A percentile compares a stretch with the other conserved stretches of the same genome.
Evolutionary conservation across 2,888 invertebrate species (phyloP).

Genomic region (Cremastinae sp.): DNA sequence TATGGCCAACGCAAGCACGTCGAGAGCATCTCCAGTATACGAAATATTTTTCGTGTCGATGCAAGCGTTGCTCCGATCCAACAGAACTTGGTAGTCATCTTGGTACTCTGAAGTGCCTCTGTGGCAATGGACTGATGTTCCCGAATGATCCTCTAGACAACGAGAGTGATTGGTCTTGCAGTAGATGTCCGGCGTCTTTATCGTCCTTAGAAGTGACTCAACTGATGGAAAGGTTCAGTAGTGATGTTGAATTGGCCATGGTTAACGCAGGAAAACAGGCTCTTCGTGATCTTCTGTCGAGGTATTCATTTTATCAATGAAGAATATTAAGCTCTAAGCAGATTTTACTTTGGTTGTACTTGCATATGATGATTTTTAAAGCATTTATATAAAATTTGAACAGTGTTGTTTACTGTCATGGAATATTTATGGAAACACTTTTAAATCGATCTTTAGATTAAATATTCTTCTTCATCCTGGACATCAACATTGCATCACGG

Average conservation of each 20-base stretch:
- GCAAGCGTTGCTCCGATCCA: conserved; percentile 89
- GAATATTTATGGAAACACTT: too few species aligned
- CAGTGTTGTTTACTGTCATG: too few species aligned
- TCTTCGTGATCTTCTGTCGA: conserved; percentile 85
- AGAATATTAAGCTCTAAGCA: too few species aligned
- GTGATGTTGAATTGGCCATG: conserved; percentile 87
- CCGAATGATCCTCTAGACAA: conserved; percentile 87
- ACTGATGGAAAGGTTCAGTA: conserved; percentile 87
- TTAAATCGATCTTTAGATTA: conserved; percentile 65
- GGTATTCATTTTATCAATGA: conserved; percentile 78
- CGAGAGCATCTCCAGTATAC: conserved; percentile 89
- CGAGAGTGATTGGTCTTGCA: conserved; percentile 89
- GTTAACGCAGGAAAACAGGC: conserved; percentile 84
- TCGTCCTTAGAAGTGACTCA: conserved; percentile 85
- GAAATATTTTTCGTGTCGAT: conserved; percentile 89
- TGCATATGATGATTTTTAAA: not conserved
- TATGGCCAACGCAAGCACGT: conserved; percentile 92
- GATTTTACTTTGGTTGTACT: conserved; percentile 5
- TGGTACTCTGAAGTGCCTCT: conserved; percentile 86
- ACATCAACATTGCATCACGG: conserved; percentile 91
- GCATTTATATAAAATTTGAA: not conserved
- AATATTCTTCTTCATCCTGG: conserved; percentile 86
- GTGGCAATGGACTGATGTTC: conserved; percentile 85
- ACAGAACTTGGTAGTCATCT: conserved; percentile 89
- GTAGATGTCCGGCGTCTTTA: conserved; percentile 85